A percentile compares a stretch with the other conserved stretches of the same genome.
Evolutionary conservation across 1,140 invertebrate species (phyloP).

Genomic region (Sweltsa coloradensis): DNA sequence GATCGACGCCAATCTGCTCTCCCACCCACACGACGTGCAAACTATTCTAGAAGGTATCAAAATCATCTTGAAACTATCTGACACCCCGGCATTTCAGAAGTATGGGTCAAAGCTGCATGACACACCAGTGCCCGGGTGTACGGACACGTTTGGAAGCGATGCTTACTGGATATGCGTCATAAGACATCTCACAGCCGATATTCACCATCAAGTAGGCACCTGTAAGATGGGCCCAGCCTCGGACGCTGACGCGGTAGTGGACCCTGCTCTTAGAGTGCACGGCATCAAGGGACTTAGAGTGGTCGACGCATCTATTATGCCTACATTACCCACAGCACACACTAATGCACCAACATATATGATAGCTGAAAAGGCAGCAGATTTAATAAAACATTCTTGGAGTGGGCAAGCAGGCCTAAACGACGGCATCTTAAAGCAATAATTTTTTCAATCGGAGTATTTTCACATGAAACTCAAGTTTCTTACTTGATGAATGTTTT

Average conservation of each 20-base stretch:
- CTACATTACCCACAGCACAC: slow-evolving; percentile 12
- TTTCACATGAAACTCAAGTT: too few species aligned
- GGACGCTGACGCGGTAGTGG: slow-evolving; percentile 49
- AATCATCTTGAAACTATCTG: slow-evolving; percentile 64
- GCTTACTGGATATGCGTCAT: slow-evolving; percentile 52
- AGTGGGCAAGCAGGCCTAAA: too few species aligned
- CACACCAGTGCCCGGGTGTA: slow-evolving; percentile 67
- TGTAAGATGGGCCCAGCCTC: slow-evolving; percentile 58
- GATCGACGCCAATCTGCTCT: slow-evolving; percentile 85
- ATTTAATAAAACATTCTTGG: slow-evolving; percentile 27
- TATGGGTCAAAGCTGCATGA: slow-evolving; percentile 65
- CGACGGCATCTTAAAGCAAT: slow-evolving; percentile 19
- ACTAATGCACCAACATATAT: slow-evolving; percentile 25
- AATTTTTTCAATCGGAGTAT: too few species aligned
- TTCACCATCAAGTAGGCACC: slow-evolving; percentile 60
- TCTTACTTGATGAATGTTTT: too few species aligned
- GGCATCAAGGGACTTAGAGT: slow-evolving; percentile 15
- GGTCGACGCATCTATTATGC: slow-evolving; percentile 25
- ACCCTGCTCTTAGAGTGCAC: slow-evolving; percentile 33
- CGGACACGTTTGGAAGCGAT: slow-evolving; percentile 31
- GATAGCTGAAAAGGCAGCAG: slow-evolving; percentile 36
- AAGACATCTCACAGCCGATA: slow-evolving; percentile 41
- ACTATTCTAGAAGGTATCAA: slow-evolving; percentile 68
- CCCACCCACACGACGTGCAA: slow-evolving; percentile 61
- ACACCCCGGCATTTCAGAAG: slow-evolving; percentile 63